Percentiles rank a stretch among this genome's conserved stretches.
Evolutionary conservation across 2,113 vertebrate species (phyloP).

Genomic region (Zosterops borbonicus): DNA sequence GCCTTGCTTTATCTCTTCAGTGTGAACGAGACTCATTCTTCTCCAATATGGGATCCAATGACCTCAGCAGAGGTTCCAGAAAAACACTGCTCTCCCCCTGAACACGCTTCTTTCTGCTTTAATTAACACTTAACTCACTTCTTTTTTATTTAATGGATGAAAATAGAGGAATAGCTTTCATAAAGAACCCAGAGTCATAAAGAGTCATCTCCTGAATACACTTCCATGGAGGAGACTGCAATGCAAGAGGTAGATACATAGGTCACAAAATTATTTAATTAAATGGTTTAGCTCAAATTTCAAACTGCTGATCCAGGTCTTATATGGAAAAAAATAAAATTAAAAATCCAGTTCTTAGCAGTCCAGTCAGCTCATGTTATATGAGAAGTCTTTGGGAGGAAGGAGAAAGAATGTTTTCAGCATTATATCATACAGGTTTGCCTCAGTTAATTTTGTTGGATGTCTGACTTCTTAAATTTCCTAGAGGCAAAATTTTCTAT

Average conservation of each 20-base stretch:
- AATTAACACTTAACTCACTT: neutral
- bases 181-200: neutral
- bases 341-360: neutral
- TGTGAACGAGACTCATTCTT: neutral
- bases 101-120: neutral
- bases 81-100: neutral
- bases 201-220: neutral
- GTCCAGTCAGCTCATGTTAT: neutral
- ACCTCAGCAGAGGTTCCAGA: neutral
- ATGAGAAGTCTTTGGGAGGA: neutral
- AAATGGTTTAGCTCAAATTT: neutral
- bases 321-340: neutral
- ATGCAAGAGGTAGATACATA: neutral
- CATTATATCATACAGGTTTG: neutral
- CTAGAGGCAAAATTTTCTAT: constrained; percentile 28
- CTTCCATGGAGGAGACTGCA: neutral
- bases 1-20: neutral
- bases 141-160: neutral
- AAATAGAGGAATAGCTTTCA: neutral
- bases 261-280: neutral
- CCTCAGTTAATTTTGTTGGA: neutral
- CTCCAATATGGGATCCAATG: neutral
- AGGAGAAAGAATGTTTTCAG: neutral
- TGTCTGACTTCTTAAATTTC: constrained; percentile 7
- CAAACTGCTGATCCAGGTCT: neutral